Conservation (phyloP, 1,140 invertebrate genomes). For the Zaprionus gabonicus region DNA sequence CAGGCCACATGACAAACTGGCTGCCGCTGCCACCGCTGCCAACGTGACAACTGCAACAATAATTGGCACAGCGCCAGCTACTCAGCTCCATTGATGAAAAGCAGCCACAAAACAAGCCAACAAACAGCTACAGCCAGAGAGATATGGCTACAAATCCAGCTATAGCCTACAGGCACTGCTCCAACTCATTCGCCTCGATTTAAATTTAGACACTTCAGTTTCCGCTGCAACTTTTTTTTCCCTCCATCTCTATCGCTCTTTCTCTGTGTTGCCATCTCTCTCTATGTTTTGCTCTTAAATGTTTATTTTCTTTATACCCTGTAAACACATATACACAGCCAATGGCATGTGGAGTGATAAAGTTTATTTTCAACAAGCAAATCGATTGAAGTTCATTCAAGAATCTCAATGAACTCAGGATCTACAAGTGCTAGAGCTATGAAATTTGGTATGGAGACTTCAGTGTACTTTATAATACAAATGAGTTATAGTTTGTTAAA, state of each 20-base stretch:
- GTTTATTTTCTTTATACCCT: slow-evolving; percentile 48
- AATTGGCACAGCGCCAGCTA: slow-evolving; percentile 69
- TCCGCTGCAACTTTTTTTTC: slow-evolving; percentile 48
- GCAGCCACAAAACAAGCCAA: slow-evolving; percentile 46
- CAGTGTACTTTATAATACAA: too few species aligned
- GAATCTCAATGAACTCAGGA: background rate
- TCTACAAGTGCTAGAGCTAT: background rate
- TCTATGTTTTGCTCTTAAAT: slow-evolving; percentile 40
- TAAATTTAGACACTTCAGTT: slow-evolving; percentile 80
- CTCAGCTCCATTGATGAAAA: slow-evolving; percentile 77
- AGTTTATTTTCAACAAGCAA: slow-evolving; percentile 6
- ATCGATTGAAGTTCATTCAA: background rate
- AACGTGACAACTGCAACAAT: slow-evolving; percentile 67
- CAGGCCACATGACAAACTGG: slow-evolving; percentile 59
- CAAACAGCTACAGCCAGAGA: slow-evolving; percentile 33
- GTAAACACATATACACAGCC: background rate
- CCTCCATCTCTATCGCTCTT: slow-evolving; percentile 7
- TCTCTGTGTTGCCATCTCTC: slow-evolving; percentile 19
- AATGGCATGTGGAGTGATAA: background rate
- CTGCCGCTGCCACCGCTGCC: slow-evolving; percentile 21
- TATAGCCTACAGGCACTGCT: slow-evolving; percentile 32
- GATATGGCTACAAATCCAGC: slow-evolving; percentile 18
- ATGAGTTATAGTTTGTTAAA: background rate
- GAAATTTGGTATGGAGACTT: background rate
- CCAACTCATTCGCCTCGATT: slow-evolving; percentile 57